Conservation (phyloP, 2,888 invertebrate genomes). For the Smittia aterrima region DNA sequence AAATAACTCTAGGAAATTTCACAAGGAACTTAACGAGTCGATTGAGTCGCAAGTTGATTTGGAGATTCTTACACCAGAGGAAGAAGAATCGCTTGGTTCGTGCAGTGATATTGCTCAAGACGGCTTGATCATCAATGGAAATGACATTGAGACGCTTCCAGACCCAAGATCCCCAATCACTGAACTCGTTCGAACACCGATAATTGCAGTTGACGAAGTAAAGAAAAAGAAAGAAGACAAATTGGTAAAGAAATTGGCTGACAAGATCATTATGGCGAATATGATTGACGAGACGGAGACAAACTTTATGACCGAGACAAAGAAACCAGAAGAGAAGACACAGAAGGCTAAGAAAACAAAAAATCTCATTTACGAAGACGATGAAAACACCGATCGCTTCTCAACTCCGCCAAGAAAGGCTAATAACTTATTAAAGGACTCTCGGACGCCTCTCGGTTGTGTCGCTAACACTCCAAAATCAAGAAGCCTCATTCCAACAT, state of each 20-base stretch:
- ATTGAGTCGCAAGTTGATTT: slow-evolving; percentile 11
- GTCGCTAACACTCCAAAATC: neutral
- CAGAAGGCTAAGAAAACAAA: slow-evolving; percentile 5
- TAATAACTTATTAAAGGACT: neutral
- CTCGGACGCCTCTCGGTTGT: slow-evolving; percentile 24
- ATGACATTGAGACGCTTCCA: neutral
- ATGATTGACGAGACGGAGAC: neutral
- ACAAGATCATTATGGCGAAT: slow-evolving; percentile 9
- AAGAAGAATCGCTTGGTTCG: slow-evolving; percentile 20
- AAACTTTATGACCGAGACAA: neutral
- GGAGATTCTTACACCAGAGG: slow-evolving; percentile 31
- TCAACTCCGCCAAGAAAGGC: slow-evolving; percentile 29
- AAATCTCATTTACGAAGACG: slow-evolving; percentile 36
- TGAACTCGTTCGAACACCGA: slow-evolving; percentile 17
- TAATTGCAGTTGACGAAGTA: neutral
- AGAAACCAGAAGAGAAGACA: neutral
- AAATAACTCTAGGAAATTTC: slow-evolving; percentile 14
- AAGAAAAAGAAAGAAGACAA: slow-evolving; percentile 17
- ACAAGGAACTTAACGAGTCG: slow-evolving; percentile 15
- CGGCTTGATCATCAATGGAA: too few relatives aligned
- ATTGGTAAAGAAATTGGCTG: slow-evolving; percentile 24
- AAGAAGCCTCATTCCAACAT: neutral
- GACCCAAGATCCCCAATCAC: slow-evolving; percentile 17
- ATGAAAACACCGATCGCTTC: slow-evolving; percentile 18
- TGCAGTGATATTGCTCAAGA: neutral